These are phyloP conservation scores for Anoncus sp. DNA, from an alignment of 2,888 invertebrate genomes.

Conservation along the genomic window DNA sequence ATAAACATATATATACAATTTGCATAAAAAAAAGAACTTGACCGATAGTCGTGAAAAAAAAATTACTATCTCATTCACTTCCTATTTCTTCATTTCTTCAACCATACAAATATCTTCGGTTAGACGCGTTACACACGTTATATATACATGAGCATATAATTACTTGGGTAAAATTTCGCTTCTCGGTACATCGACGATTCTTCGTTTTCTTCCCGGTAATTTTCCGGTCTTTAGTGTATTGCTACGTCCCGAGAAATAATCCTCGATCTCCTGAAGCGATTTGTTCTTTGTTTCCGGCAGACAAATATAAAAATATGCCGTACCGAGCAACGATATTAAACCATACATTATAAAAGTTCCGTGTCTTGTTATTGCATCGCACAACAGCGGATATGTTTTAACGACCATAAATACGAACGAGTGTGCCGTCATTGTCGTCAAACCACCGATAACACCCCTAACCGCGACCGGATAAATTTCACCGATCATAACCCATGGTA, in stretches of 20 bases:
- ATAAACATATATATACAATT: slow-evolving; percentile 13
- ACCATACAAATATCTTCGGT: background rate
- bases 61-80: background rate
- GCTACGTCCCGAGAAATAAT: slow-evolving; percentile 88
- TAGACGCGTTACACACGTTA: no score
- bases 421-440: slow-evolving; percentile 88
- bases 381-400: slow-evolving; percentile 87
- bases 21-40: slow-evolving; percentile 22
- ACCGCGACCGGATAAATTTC: slow-evolving; percentile 89
- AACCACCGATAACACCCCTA: slow-evolving; percentile 87
- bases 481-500: slow-evolving; percentile 91
- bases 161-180: slow-evolving; percentile 76
- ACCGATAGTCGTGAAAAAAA: background rate
- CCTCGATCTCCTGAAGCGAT: slow-evolving; percentile 88
- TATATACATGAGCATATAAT: no score
- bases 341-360: slow-evolving; percentile 88
- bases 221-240: slow-evolving; percentile 83
- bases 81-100: background rate
- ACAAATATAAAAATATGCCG: slow-evolving; percentile 87
- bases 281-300: slow-evolving; percentile 89
- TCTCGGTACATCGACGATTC: slow-evolving; percentile 73
- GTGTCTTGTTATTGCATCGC: slow-evolving; percentile 84
- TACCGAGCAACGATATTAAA: slow-evolving; percentile 85
- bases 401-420: slow-evolving; percentile 88
- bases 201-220: slow-evolving; percentile 66